phyloP scores from a whole-genome alignment of 2,113 vertebrate genomes.

The Pelusios castaneus region DNA sequence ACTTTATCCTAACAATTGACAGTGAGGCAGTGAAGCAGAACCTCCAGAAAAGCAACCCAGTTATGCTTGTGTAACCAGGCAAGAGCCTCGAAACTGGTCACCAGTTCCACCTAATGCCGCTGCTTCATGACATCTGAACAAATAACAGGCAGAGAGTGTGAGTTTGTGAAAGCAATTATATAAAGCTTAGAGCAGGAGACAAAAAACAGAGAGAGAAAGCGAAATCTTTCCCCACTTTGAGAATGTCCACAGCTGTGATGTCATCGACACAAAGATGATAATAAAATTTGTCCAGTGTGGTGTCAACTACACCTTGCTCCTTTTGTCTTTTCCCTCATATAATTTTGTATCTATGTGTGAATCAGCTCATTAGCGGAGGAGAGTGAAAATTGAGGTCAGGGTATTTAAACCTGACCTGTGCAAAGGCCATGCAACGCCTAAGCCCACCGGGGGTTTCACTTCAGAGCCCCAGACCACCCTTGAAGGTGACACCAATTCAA shows the following conservation, averaged over 20 bases:
- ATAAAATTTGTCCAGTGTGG: slow-evolving; percentile 78
- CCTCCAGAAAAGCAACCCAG: slow-evolving; percentile 51
- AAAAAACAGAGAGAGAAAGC: background rate
- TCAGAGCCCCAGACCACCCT: slow-evolving; percentile 92
- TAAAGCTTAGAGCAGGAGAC: slow-evolving; percentile 69
- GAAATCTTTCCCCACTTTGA: slow-evolving; percentile 47
- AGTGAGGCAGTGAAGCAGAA: slow-evolving; percentile 62
- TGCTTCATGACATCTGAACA: slow-evolving; percentile 64
- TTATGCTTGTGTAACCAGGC: slow-evolving; percentile 48
- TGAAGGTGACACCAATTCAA: slow-evolving; percentile 93
- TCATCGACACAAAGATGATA: slow-evolving; percentile 79
- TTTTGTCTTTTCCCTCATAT: slow-evolving; percentile 78
- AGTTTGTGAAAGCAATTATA: slow-evolving; percentile 77
- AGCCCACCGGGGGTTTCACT: slow-evolving; percentile 91
- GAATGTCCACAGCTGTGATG: slow-evolving; percentile 80
- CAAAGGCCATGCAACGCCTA: slow-evolving; percentile 90
- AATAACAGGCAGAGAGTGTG: slow-evolving; percentile 62
- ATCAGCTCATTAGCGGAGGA: slow-evolving; percentile 96
- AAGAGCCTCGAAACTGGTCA: slow-evolving; percentile 37
- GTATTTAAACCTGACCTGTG: slow-evolving; percentile 95
- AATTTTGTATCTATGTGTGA: slow-evolving; percentile 85
- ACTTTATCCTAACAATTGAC: slow-evolving; percentile 64
- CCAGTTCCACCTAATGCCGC: slow-evolving; percentile 23
- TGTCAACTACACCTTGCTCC: slow-evolving; percentile 81
- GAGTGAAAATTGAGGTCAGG: slow-evolving; percentile 97